phyloP scores from a whole-genome alignment of 2,113 vertebrate genomes.

The Lichenostomus cassidix region DNA sequence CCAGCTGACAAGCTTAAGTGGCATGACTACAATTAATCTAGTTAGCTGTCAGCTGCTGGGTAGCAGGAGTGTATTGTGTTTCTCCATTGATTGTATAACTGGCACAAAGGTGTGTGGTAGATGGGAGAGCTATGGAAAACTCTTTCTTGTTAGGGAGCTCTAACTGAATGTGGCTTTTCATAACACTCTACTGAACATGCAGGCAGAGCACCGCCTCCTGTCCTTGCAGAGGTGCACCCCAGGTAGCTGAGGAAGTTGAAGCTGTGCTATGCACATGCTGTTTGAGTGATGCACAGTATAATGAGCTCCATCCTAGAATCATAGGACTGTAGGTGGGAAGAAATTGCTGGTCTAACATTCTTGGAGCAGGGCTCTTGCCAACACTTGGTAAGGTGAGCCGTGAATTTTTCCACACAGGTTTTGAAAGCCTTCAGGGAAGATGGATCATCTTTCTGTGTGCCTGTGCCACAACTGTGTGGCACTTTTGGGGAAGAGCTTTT shows the following conservation, averaged over 20 bases:
- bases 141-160: neutral
- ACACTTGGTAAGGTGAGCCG: fast-evolving
- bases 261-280: neutral
- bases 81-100: neutral
- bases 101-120: neutral
- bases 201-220: neutral
- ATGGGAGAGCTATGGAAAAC: neutral
- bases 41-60: neutral
- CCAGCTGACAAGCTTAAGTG: neutral
- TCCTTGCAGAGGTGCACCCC: neutral
- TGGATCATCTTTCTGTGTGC: neutral
- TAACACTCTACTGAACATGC: neutral
- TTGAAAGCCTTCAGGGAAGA: neutral
- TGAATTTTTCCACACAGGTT: neutral
- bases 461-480: fast-evolving
- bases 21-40: neutral
- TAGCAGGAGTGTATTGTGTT: neutral
- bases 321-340: neutral
- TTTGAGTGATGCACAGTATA: neutral
- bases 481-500: neutral
- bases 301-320: neutral
- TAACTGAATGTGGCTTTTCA: neutral
- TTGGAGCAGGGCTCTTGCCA: neutral
- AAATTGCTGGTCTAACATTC: neutral
- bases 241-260: neutral